Evolutionary conservation across 1,140 invertebrate species (phyloP), one percentile per base, ranked within the genome.

Genomic region (Aporrectodea caliginosa): DNA sequence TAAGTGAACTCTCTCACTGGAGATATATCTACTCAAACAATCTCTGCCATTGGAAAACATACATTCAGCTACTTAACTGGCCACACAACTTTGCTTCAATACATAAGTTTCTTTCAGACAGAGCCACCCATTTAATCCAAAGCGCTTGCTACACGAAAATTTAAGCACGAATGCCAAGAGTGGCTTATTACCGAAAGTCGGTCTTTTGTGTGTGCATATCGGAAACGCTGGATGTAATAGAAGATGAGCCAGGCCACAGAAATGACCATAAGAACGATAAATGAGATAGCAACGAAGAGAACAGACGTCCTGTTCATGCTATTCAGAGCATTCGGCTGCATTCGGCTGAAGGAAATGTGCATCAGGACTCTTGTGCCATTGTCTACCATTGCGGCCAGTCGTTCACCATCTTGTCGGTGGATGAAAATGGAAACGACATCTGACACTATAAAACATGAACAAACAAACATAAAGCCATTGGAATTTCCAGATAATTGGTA

Each of bases 241-340:
- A 97, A 97, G 27, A 96, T 92, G 1, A 97, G 91, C 95, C 95
- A 97, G 0, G 94, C 93, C 79, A 97, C 88, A 0, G 94, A 96
- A 69, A 97, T 96, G 80, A 97, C 92, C 94, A 97, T 96, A 75
- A 97, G 90, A 71, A 97, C 93, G 81, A 97, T 96, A 88, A 97
- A 97, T 0, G 95, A 96, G 80, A 97, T 94, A 30, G 94, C 95
- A 1, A 97, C 95, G 88, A 97, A 97, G 73, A 97, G 88, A 78
- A 96, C 94, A 0, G 94, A 95, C 0, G 87, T 88, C 72, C 85
- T 86, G 83, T 84, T 88, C 33, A 58, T 58, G 35, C 31, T 35
- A 33, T 30, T 32, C n/a, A 78, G 32, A 31, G 68, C 34, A 34
- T 1, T 35, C 29, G 22, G 69, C 58, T 78, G 29, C 6, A 68